Evolutionary conservation across 2,888 invertebrate species (phyloP).

Genomic region (Volucella inanis): DNA sequence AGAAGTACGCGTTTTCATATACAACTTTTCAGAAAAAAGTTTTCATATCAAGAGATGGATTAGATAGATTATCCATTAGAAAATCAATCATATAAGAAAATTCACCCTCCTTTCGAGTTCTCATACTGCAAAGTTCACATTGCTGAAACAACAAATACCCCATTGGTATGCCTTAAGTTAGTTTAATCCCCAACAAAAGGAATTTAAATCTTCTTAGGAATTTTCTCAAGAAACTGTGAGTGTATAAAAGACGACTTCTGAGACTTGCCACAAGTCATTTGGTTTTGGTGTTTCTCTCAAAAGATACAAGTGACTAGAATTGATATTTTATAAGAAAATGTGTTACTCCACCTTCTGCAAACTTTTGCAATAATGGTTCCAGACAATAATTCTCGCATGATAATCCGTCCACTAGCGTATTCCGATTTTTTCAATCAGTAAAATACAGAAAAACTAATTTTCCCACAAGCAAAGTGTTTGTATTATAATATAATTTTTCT

Average conservation of each 20-base stretch:
- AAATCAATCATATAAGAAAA: slow-evolving; percentile 28
- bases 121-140: slow-evolving; percentile 9
- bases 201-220: slow-evolving; percentile 57
- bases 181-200: slow-evolving; percentile 53
- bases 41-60: too few species aligned
- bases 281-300: not conserved
- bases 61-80: too few species aligned
- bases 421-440: slow-evolving; percentile 58
- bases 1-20: too few species aligned
- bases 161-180: slow-evolving; percentile 36
- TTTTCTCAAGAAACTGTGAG: slow-evolving; percentile 28
- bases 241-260: slow-evolving; percentile 41
- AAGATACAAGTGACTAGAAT: not conserved
- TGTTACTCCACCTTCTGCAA: not conserved
- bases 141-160: slow-evolving; percentile 46
- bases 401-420: slow-evolving; percentile 47
- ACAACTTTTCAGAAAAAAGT: too few species aligned
- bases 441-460: not conserved
- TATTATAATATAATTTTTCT: not conserved
- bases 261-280: slow-evolving; percentile 19
- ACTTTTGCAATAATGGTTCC: slow-evolving; percentile 37
- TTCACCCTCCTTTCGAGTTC: slow-evolving; percentile 9
- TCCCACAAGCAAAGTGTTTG: not conserved
- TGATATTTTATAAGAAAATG: slow-evolving; percentile 21
- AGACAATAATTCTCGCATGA: slow-evolving; percentile 20